These are phyloP conservation scores for Pterocles orientalis DNA, from an alignment of 2,113 vertebrate genomes.

Conservation along the genomic window DNA sequence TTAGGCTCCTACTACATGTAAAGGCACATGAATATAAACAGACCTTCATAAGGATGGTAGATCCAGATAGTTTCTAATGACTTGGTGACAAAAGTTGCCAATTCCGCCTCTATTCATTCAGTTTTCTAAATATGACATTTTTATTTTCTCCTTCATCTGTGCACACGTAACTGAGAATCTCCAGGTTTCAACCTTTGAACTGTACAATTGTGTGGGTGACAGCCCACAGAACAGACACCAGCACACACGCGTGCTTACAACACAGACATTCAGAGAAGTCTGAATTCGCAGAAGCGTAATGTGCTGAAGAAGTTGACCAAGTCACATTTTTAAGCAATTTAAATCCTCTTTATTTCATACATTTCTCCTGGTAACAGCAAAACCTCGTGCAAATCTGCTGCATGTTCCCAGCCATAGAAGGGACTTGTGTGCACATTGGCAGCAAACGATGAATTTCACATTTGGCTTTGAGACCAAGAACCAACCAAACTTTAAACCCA, in stretches of 20 bases:
- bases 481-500: background rate
- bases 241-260: background rate
- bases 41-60: background rate
- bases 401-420: background rate
- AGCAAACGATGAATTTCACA: background rate
- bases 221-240: background rate
- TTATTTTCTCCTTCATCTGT: background rate
- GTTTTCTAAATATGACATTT: background rate
- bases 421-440: rapidly evolving
- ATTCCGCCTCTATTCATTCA: background rate
- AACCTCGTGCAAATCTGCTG: background rate
- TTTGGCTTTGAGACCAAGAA: background rate
- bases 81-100: background rate
- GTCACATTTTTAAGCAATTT: background rate
- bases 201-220: background rate
- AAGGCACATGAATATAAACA: background rate
- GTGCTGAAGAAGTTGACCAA: background rate
- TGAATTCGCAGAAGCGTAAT: background rate
- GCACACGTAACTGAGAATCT: background rate
- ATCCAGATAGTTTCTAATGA: background rate
- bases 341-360: background rate
- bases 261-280: background rate
- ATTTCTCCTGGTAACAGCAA: background rate
- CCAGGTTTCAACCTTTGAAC: background rate
- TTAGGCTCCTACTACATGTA: background rate